Percentiles rank a stretch among this genome's conserved stretches.
Evolutionary conservation across 2,113 vertebrate genomes (phyloP).

Genomic region (Coptodon rendalli): DNA sequence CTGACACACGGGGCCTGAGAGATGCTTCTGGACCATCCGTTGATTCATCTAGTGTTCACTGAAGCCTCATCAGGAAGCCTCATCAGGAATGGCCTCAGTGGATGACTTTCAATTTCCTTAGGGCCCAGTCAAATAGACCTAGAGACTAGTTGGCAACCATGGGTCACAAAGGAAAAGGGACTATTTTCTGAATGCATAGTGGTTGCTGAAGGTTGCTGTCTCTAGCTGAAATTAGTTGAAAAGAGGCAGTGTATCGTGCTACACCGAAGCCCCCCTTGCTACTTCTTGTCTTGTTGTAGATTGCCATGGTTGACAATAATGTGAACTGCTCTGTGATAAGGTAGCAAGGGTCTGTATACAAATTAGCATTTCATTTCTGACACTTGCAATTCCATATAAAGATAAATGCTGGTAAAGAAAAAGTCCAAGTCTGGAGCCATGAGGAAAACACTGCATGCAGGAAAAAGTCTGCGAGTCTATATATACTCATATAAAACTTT

Average conservation of each 20-base stretch:
- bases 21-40: neutral
- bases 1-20: neutral
- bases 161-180: neutral
- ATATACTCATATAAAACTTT: neutral
- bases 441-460: neutral
- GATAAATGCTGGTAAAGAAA: neutral
- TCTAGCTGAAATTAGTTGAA: neutral
- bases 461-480: fast-evolving
- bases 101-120: neutral
- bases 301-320: neutral
- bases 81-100: neutral
- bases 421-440: neutral
- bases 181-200: fast-evolving
- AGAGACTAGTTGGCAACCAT: neutral
- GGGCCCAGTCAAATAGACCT: neutral
- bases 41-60: neutral
- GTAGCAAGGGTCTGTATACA: neutral
- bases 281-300: neutral
- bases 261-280: neutral
- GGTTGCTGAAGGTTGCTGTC: neutral
- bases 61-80: neutral
- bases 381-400: neutral
- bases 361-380: neutral
- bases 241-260: neutral
- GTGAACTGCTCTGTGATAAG: neutral